Evolutionary conservation across 1,140 invertebrate genomes (phyloP), one percentile per base, ranked within the genome.

Genomic region (Helicoverpa armigera): DNA sequence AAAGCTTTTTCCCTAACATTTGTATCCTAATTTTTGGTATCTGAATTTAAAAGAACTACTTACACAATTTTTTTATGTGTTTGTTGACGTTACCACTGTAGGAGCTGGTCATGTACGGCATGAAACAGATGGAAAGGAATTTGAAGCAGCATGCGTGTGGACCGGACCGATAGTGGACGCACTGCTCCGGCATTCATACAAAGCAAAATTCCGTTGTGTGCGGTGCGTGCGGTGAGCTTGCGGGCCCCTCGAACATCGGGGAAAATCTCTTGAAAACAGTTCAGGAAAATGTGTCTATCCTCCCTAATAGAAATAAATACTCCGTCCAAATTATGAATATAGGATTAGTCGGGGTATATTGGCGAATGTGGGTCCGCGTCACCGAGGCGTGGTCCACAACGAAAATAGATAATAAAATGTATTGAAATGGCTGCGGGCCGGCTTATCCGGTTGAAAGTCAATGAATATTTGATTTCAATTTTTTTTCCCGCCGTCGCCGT

Each of bases 401-500:
- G 90, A 91, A 93, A 93, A 94, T 94, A 94, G 92, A 94, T 94
- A 94, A 94, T 94, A 94, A 94, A 94, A 93, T 94, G 92, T 94
- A 95, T 95, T 95, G 92, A 94, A 94, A 95, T 93, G 92, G 91
- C 91, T 91, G 90, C 85, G 91, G 92, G 88, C 90, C 91, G 91
- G 92, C 92, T 95, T 95, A 95, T 95, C 94, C 94, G 94, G 94
- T 95, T 92, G 90, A 95, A 89, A 95, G 91, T 94, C 94, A 93
- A 95, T 95, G 94, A 95, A 95, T 95, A 95, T 94, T 95, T 95
- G 94, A 95, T 95, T 94, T 95, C 94, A 95, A 95, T 95, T 95
- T 95, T 77, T 94, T 94, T 94, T 93, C 88, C 89, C 94, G 90
- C 90, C 92, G 92, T 95, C 94, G 89, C 94, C 90, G 92, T 95